phyloP scores from a whole-genome alignment of 2,888 invertebrate genomes.

The Nemotelus pantherinus region DNA sequence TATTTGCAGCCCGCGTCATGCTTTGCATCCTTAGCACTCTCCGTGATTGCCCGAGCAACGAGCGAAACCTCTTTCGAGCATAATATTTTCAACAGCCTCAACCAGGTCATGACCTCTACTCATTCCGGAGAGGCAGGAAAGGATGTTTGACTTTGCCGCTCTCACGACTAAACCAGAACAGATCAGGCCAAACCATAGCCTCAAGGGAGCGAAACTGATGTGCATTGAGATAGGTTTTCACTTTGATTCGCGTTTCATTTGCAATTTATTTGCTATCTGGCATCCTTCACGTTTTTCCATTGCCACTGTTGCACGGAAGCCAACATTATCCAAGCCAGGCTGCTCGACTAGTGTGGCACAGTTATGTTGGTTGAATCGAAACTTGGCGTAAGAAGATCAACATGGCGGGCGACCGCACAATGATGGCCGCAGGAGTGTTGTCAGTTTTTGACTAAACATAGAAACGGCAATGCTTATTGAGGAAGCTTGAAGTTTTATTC shows the following conservation, averaged over 20 bases:
- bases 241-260: slow-evolving; percentile 36
- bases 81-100: slow-evolving; percentile 28
- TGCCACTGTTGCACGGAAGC: slow-evolving; percentile 1
- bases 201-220: no score
- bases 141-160: background rate
- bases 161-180: background rate
- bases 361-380: background rate
- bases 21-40: background rate
- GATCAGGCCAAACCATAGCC: background rate
- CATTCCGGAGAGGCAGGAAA: background rate
- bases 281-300: background rate
- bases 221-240: slow-evolving; percentile 28
- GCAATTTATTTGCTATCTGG: slow-evolving; percentile 22
- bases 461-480: no score
- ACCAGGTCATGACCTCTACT: slow-evolving; percentile 11
- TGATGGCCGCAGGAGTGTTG: no score
- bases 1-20: no score
- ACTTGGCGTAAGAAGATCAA: background rate
- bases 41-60: background rate
- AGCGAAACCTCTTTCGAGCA: background rate
- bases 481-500: no score
- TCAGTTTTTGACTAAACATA: no score
- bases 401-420: no score
- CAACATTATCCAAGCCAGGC: background rate
- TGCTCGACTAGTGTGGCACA: background rate